phyloP scores from a whole-genome alignment of 2,888 invertebrate genomes.

The Dasypogon diadema region DNA sequence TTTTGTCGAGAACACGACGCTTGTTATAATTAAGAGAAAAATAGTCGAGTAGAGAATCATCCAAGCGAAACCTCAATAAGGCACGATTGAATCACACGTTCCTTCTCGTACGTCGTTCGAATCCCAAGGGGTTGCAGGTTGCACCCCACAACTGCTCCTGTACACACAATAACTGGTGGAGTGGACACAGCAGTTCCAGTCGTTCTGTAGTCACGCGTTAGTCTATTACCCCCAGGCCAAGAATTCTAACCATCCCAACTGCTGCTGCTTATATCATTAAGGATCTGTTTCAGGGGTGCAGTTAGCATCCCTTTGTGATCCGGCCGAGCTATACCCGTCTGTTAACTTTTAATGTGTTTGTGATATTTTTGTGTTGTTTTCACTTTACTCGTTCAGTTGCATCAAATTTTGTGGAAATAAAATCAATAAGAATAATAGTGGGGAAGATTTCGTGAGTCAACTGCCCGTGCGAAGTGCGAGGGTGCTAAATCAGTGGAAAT shows the following conservation, averaged over 20 bases:
- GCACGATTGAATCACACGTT: background rate
- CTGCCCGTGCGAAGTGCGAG: background rate
- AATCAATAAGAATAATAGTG: conserved; percentile 36
- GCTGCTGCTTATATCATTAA: conserved; percentile 18
- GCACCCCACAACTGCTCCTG: conserved; percentile 7
- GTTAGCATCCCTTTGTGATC: conserved; percentile 31
- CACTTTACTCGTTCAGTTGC: conserved; percentile 7
- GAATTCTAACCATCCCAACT: background rate
- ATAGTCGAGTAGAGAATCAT: conserved; percentile 9
- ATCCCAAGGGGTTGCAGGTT: conserved; percentile 24
- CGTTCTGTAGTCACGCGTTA: conserved; percentile 16
- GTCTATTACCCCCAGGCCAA: background rate
- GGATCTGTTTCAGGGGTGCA: conserved; percentile 14
- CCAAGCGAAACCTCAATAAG: background rate
- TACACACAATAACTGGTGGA: too few relatives aligned
- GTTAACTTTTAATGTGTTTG: conserved; percentile 45
- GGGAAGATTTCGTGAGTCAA: conserved; percentile 28
- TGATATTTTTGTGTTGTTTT: conserved; percentile 20
- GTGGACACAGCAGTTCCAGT: background rate
- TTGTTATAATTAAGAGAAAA: conserved; percentile 14
- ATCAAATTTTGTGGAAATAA: conserved; percentile 36
- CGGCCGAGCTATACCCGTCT: background rate
- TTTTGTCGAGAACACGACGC: background rate
- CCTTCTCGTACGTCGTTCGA: background rate
- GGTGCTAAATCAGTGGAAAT: conserved; percentile 37